Evolutionary conservation across 2,797 vertebrate genomes (phyloP).

Genomic region (Falco naumanni): DNA sequence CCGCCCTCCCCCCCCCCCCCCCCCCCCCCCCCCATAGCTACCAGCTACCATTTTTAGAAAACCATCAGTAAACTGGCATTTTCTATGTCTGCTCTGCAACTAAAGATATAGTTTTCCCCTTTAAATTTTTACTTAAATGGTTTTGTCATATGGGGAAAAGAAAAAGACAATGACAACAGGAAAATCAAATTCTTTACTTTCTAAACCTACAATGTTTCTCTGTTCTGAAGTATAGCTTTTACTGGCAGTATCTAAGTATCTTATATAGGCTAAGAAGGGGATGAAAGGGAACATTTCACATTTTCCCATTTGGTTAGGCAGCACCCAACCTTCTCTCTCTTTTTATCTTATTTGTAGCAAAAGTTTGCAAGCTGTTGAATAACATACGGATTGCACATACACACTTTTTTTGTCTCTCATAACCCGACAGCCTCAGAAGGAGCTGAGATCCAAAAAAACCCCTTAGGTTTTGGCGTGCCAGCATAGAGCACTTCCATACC

Average conservation of each 20-base stretch:
- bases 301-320: not conserved
- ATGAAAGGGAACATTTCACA: not conserved
- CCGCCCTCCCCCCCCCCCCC: too few relatives aligned
- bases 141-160: not conserved
- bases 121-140: not conserved
- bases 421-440: not conserved
- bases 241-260: not conserved
- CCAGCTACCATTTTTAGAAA: not conserved
- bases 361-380: not conserved
- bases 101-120: not conserved
- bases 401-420: not conserved
- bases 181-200: not conserved
- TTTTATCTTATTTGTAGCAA: not conserved
- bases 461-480: not conserved
- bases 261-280: not conserved
- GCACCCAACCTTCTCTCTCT: not conserved
- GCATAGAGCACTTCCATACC: not conserved
- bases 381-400: not conserved
- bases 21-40: not conserved
- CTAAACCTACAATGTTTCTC: not conserved
- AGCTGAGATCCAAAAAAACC: not conserved
- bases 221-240: not conserved
- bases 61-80: not conserved
- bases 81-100: not conserved
- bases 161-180: not conserved